phyloP scores from a whole-genome alignment of 2,888 invertebrate species.

The Mythimna albipuncta region DNA sequence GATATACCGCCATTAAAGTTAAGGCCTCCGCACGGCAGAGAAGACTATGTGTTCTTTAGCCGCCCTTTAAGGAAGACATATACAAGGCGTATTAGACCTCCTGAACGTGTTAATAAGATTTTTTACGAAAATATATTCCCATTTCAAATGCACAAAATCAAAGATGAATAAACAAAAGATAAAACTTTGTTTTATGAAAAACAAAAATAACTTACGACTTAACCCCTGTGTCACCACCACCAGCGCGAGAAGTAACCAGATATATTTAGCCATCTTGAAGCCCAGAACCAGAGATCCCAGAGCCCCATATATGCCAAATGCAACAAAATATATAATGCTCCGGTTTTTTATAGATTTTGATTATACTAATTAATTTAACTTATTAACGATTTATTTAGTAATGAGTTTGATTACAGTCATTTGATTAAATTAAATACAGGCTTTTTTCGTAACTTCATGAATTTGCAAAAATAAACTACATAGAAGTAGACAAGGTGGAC shows the following conservation, averaged over 20 bases:
- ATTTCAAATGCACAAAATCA: neutral
- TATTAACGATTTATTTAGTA: constrained; percentile 41
- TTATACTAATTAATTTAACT: constrained; percentile 19
- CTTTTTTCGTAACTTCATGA: neutral
- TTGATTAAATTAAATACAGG: neutral
- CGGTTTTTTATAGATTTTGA: constrained; percentile 38
- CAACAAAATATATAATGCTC: neutral
- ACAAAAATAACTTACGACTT: constrained; percentile 49
- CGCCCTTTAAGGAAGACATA: too few species aligned
- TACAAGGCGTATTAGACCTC: too few species aligned
- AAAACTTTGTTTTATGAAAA: neutral
- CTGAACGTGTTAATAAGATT: neutral
- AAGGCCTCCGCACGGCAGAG: too few species aligned
- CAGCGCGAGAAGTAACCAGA: constrained; percentile 60
- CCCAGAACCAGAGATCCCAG: constrained; percentile 39
- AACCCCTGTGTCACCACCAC: constrained; percentile 43
- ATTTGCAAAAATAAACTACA: neutral
- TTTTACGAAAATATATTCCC: neutral
- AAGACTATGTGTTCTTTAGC: too few species aligned
- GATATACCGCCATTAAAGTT: too few species aligned
- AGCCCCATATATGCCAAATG: constrained; percentile 5
- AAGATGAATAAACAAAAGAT: neutral
- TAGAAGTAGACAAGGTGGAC: too few species aligned
- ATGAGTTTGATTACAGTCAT: constrained; percentile 2
- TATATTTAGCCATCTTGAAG: constrained; percentile 49